Evolutionary conservation across 2,113 vertebrate genomes (phyloP).

Genomic region (Scomber japonicus): DNA sequence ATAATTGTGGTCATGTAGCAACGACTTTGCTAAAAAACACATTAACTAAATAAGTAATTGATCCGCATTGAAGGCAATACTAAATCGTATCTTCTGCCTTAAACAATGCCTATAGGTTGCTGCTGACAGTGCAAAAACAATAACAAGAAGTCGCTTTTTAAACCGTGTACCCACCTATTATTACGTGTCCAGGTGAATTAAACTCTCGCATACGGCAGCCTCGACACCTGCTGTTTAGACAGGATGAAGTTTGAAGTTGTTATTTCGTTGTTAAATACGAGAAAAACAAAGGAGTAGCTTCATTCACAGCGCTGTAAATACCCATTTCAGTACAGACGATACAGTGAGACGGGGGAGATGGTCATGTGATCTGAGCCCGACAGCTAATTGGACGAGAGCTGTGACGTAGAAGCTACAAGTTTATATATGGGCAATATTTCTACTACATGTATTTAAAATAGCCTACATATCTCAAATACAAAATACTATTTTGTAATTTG

Average conservation of each 20-base stretch:
- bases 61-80: no score
- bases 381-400: conserved; percentile 49
- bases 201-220: not conserved
- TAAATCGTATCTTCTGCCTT: not conserved
- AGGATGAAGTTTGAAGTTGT: not conserved
- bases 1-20: no score
- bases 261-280: not conserved
- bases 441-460: no score
- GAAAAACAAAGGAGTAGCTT: not conserved
- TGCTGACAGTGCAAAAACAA: conserved; percentile 49
- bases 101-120: not conserved
- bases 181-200: rapidly evolving
- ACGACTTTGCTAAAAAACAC: not conserved
- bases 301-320: not conserved
- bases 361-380: conserved; percentile 51
- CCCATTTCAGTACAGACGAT: rapidly evolving
- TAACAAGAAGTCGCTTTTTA: not conserved
- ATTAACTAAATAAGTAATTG: not conserved
- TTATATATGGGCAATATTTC: no score
- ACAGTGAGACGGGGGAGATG: rapidly evolving
- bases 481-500: no score
- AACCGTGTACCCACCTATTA: conserved; percentile 26
- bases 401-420: conserved; percentile 34
- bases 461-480: no score
- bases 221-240: rapidly evolving